phyloP scores from a whole-genome alignment of 2,113 vertebrate species.

The Caretta caretta region DNA sequence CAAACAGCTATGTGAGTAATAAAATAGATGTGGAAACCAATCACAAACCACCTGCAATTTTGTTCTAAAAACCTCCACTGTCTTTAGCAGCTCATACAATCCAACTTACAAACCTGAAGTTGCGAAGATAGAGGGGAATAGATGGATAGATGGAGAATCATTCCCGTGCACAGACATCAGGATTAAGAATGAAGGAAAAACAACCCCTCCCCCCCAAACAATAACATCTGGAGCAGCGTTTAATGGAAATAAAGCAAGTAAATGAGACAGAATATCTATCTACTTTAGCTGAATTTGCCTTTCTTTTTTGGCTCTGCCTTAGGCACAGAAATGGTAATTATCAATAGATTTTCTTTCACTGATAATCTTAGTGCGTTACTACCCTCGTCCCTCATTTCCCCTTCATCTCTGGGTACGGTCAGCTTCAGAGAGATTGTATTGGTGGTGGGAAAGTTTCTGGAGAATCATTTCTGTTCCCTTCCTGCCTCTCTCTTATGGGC shows the following conservation, averaged over 20 bases:
- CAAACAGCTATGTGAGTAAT: neutral
- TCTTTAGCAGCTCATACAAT: neutral
- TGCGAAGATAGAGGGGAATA: rapidly evolving
- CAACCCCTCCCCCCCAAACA: neutral
- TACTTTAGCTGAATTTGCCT: rapidly evolving
- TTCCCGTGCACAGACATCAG: neutral
- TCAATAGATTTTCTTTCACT: neutral
- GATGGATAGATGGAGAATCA: neutral
- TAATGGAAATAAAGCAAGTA: neutral
- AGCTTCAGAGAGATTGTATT: neutral
- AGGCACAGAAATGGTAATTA: rapidly evolving
- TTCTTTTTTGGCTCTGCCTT: neutral
- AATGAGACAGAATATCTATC: neutral
- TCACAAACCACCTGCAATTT: neutral
- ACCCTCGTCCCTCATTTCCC: neutral
- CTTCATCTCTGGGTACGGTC: too few relatives aligned
- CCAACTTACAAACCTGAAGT: neutral
- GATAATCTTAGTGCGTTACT: neutral
- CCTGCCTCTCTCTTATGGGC: neutral
- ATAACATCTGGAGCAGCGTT: neutral
- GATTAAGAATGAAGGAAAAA: neutral
- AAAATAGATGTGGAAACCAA: neutral
- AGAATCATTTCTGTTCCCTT: neutral
- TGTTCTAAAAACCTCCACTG: neutral
- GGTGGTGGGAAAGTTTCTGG: neutral